Evolutionary conservation across 2,797 vertebrate genomes (phyloP).

Genomic region (Cossypha polioptera): DNA sequence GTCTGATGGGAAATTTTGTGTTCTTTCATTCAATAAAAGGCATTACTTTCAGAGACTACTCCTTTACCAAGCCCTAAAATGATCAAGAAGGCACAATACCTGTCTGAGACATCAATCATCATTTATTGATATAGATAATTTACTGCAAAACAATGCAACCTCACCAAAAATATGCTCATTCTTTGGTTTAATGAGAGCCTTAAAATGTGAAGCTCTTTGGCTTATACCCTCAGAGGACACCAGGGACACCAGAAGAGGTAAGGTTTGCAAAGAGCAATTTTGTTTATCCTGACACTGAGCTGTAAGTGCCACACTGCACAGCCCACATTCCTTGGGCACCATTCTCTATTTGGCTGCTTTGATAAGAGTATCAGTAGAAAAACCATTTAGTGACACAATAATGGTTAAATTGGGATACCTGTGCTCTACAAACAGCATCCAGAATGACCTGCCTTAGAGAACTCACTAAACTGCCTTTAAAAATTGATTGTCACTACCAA

Average conservation of each 20-base stretch:
- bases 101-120: neutral
- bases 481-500: neutral
- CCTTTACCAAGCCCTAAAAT: neutral
- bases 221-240: neutral
- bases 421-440: neutral
- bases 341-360: neutral
- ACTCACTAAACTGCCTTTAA: neutral
- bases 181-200: neutral
- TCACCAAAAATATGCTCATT: neutral
- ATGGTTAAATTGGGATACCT: neutral
- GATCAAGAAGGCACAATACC: neutral
- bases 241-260: neutral
- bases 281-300: neutral
- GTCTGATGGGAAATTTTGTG: neutral
- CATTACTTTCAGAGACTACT: neutral
- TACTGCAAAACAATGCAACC: neutral
- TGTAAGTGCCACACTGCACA: neutral
- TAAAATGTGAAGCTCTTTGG: neutral
- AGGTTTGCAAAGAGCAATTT: neutral
- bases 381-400: neutral
- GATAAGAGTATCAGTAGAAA: neutral
- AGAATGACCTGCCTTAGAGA: neutral
- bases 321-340: fast-evolving
- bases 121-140: neutral
- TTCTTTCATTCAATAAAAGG: neutral